Conservation (phyloP, 2,113 vertebrate species). For the Rhinichthys klamathensis region DNA sequence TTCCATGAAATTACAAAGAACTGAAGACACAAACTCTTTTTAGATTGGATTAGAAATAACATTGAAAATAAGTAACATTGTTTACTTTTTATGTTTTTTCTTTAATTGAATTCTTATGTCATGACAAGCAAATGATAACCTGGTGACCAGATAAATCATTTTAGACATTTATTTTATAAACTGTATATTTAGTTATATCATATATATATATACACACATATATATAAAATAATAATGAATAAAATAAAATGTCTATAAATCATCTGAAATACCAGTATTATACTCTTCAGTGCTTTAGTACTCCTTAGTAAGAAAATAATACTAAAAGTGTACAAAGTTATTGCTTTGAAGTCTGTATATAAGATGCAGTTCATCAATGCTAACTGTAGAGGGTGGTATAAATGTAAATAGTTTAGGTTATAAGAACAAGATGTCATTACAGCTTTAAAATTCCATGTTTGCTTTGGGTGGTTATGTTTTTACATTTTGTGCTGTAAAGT, state of each 20-base stretch:
- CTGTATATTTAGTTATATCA: background rate
- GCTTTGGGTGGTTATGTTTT: background rate
- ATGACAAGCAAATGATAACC: background rate
- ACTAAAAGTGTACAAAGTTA: background rate
- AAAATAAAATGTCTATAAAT: background rate
- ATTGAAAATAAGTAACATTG: background rate
- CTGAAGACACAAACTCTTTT: background rate
- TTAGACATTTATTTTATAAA: too few species aligned
- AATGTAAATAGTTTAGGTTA: background rate
- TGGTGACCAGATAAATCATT: background rate
- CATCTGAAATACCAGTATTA: background rate
- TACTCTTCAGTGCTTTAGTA: background rate
- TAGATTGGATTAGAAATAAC: background rate
- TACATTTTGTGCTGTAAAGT: background rate
- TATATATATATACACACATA: background rate
- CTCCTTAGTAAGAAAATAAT: slow-evolving; percentile 5
- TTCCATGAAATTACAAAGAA: background rate
- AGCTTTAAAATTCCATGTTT: background rate
- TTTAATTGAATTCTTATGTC: background rate
- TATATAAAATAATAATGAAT: background rate
- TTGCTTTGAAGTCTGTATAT: background rate
- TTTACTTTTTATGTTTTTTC: background rate
- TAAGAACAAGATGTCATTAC: background rate
- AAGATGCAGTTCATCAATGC: background rate
- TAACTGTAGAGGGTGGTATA: slow-evolving; percentile 13